These are phyloP conservation scores for Eonycteris spelaea DNA, from an alignment of 2,113 vertebrate species.

Conservation along the genomic window DNA sequence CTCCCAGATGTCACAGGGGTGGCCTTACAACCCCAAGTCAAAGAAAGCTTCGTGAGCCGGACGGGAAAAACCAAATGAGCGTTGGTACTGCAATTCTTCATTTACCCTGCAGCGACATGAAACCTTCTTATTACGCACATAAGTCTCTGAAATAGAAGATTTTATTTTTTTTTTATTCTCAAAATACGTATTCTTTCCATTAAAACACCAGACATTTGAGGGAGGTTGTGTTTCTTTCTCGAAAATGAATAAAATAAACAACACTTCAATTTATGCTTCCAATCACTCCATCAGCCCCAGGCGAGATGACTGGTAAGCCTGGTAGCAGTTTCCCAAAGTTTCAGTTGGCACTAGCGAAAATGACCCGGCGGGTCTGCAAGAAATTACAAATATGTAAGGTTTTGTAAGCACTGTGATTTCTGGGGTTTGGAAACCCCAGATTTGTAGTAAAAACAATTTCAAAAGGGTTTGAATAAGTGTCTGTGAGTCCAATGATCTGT, in stretches of 20 bases:
- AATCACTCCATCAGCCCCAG: neutral
- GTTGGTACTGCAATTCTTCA: fast-evolving
- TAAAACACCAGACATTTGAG: neutral
- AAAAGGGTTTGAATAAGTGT: neutral
- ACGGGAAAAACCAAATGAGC: neutral
- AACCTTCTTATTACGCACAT: neutral
- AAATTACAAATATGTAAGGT: slow-evolving; percentile 7
- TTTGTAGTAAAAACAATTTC: neutral
- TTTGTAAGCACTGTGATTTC: neutral
- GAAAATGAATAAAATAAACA: neutral
- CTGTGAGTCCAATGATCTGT: neutral
- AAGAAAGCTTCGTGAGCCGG: neutral
- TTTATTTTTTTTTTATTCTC: neutral
- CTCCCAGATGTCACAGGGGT: neutral
- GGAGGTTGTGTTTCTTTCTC: neutral
- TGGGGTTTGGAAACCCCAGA: neutral
- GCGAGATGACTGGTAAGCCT: neutral
- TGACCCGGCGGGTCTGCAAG: neutral
- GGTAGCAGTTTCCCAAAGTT: neutral
- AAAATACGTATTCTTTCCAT: neutral
- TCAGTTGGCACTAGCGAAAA: neutral
- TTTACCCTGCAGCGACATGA: too few relatives aligned
- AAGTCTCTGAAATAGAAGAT: neutral
- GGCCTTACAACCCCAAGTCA: neutral
- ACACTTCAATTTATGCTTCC: neutral